Evolutionary conservation across 2,888 invertebrate species (phyloP).

Genomic region (Epistrophe grossulariae): DNA sequence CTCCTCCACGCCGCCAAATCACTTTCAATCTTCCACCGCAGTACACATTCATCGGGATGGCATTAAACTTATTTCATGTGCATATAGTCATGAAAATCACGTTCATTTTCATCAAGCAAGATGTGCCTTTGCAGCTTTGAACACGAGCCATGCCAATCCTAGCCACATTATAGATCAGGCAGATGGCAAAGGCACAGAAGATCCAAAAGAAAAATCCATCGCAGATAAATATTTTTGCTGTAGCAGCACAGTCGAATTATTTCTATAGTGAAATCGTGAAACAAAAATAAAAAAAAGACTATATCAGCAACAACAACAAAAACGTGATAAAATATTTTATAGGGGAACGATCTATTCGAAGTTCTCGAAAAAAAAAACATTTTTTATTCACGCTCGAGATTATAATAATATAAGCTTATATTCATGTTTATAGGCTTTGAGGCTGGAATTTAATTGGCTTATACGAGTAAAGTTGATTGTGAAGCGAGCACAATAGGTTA

Average conservation of each 20-base stretch:
- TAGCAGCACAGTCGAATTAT: constrained; percentile 7
- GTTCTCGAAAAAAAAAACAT: neutral
- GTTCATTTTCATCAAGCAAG: constrained; percentile 34
- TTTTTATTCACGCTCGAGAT: constrained; percentile 3
- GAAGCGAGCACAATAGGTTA: constrained; percentile 10
- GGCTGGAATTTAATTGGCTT: constrained; percentile 27
- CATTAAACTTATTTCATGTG: constrained; percentile 22
- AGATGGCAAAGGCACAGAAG: neutral
- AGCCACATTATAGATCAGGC: neutral
- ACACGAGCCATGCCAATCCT: constrained; percentile 18
- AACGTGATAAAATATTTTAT: neutral
- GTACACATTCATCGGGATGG: neutral
- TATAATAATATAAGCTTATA: neutral
- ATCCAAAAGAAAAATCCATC: neutral
- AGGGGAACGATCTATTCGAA: neutral
- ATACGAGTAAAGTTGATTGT: constrained; percentile 10
- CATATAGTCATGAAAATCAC: constrained; percentile 27
- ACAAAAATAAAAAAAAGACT: neutral
- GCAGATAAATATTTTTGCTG: constrained; percentile 3
- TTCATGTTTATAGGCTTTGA: constrained; percentile 29
- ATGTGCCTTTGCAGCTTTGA: neutral
- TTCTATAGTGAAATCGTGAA: constrained; percentile 49
- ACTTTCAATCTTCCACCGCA: constrained; percentile 45
- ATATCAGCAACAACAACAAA: neutral
- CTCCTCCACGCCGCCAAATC: constrained; percentile 20